These are phyloP conservation scores for Lysiphlebus fabarum DNA, from an alignment of 1,140 invertebrate genomes.

Conservation along the genomic window DNA sequence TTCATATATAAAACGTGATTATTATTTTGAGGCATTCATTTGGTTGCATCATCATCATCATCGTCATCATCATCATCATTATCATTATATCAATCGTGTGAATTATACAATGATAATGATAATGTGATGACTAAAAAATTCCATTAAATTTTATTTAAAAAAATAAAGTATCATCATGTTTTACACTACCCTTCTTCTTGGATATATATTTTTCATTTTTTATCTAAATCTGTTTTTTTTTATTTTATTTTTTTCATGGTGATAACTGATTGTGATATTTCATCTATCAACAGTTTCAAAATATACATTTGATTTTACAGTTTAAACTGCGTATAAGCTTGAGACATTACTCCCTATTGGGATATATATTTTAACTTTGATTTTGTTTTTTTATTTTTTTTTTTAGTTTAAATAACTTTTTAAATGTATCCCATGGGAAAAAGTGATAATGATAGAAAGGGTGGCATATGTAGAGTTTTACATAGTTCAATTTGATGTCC, in stretches of 20 bases:
- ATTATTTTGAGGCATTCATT: slow-evolving; percentile 43
- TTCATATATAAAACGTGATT: slow-evolving; percentile 32
- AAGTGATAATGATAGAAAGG: too few relatives aligned
- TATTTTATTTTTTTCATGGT: not conserved
- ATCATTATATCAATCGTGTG: too few relatives aligned
- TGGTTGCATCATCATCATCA: slow-evolving; percentile 3
- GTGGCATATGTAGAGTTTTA: too few relatives aligned
- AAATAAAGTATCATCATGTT: slow-evolving; percentile 4
- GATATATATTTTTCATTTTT: not conserved
- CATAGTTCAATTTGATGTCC: too few relatives aligned
- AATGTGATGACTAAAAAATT: slow-evolving; percentile 7
- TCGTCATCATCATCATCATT: not conserved
- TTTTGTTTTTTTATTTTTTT: slow-evolving; percentile 18
- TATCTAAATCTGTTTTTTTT: slow-evolving; percentile 6
- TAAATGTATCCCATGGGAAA: too few relatives aligned
- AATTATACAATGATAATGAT: slow-evolving; percentile 1
- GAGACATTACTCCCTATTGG: slow-evolving; percentile 47
- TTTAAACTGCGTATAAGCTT: slow-evolving; percentile 51
- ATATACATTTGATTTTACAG: slow-evolving; percentile 30
- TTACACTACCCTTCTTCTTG: not conserved
- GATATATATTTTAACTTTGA: slow-evolving; percentile 36
- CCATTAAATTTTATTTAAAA: not conserved
- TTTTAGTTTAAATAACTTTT: too few relatives aligned
- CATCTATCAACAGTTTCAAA: slow-evolving; percentile 36
- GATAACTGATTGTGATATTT: slow-evolving; percentile 18